Evolutionary conservation across 2,113 vertebrate genomes (phyloP).

Genomic region (Phyllostomus discolor): DNA sequence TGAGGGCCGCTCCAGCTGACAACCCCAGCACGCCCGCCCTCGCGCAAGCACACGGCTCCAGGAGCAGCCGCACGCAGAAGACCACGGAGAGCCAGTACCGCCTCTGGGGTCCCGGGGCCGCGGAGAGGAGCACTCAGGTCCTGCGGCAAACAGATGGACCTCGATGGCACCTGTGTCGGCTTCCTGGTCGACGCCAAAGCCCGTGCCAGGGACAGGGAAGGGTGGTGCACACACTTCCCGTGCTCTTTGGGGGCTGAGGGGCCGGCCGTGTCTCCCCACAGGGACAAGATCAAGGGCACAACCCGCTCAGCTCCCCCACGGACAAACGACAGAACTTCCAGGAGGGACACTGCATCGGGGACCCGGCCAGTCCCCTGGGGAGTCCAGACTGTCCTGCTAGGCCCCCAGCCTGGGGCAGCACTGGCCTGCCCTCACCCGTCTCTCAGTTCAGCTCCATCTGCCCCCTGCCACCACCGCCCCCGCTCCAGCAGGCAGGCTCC

Average conservation of each 20-base stretch:
- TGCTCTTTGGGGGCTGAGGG: not conserved
- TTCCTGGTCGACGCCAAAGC: not conserved
- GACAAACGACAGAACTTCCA: no score
- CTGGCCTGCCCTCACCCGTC: not conserved
- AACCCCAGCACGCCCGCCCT: not conserved
- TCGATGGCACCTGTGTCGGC: not conserved
- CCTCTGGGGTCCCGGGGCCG: not conserved
- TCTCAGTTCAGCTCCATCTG: not conserved
- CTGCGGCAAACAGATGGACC: not conserved
- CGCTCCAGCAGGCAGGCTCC: rapidly evolving
- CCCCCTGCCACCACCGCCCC: not conserved
- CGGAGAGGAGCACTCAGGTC: not conserved
- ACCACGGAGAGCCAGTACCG: not conserved
- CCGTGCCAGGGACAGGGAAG: not conserved
- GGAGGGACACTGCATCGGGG: not conserved
- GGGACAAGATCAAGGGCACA: not conserved
- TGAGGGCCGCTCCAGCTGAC: not conserved
- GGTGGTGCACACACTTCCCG: not conserved
- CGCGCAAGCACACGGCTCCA: not conserved
- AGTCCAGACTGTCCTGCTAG: not conserved
- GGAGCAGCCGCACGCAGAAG: not conserved
- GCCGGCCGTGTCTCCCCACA: not conserved
- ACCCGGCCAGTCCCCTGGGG: not conserved
- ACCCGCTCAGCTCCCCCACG: not conserved
- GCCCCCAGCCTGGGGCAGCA: not conserved